These are phyloP conservation scores for Drosophila colorata DNA, from an alignment of 2,888 invertebrate species.

Conservation along the genomic window DNA sequence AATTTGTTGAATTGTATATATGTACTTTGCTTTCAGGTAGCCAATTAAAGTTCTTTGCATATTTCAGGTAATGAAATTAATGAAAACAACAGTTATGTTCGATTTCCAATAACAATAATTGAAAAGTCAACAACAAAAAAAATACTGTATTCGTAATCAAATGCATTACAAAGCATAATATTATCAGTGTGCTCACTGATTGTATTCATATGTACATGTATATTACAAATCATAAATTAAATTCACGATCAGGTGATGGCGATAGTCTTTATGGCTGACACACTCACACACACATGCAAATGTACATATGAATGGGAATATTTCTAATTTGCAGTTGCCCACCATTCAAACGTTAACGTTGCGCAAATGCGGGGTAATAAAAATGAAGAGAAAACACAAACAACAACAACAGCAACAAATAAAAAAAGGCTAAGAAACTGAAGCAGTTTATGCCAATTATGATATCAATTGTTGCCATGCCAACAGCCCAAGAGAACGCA, in stretches of 20 bases:
- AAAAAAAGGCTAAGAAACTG: slow-evolving; percentile 31
- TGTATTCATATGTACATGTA: neutral
- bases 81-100: neutral
- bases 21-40: slow-evolving; percentile 1
- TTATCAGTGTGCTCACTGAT: slow-evolving; percentile 3
- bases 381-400: slow-evolving; percentile 10
- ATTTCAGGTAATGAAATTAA: slow-evolving; percentile 3
- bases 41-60: neutral
- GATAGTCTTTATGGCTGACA: slow-evolving; percentile 11
- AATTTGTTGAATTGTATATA: no score
- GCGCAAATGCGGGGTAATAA: slow-evolving; percentile 1
- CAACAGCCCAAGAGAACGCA: slow-evolving; percentile 29
- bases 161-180: slow-evolving; percentile 1
- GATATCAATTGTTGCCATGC: slow-evolving; percentile 69
- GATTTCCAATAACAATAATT: slow-evolving; percentile 1
- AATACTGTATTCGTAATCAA: neutral
- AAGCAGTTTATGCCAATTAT: slow-evolving; percentile 68
- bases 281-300: neutral
- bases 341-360: slow-evolving; percentile 11
- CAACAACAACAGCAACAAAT: neutral
- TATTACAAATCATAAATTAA: slow-evolving; percentile 32
- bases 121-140: neutral
- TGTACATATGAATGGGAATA: neutral
- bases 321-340: slow-evolving; percentile 21
- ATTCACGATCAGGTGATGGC: slow-evolving; percentile 27